These are phyloP conservation scores for Ischnura elegans DNA, from an alignment of 2,888 invertebrate species.

Conservation along the genomic window DNA sequence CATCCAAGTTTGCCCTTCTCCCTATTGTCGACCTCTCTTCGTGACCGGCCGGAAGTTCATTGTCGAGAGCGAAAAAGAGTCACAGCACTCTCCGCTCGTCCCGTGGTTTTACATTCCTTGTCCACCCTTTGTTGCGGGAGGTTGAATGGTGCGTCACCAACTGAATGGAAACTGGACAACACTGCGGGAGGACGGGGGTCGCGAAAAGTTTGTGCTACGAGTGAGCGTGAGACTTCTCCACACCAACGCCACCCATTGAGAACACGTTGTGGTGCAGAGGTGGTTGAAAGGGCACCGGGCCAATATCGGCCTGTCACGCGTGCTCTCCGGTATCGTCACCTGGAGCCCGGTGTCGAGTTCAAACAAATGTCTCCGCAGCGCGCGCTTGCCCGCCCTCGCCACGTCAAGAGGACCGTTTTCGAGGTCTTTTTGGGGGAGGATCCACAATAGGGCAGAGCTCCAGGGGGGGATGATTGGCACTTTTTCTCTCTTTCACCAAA, in stretches of 20 bases:
- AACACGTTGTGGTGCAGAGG: neutral
- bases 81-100: neutral
- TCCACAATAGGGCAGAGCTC: neutral
- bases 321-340: constrained; percentile 32
- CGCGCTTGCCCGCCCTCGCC: constrained; percentile 2
- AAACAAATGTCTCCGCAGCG: constrained; percentile 9
- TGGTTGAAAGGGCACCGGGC: neutral
- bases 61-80: constrained; percentile 14
- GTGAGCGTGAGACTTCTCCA: neutral
- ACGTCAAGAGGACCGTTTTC: neutral
- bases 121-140: neutral
- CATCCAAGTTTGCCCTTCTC: constrained; percentile 36
- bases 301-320: constrained; percentile 39
- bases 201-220: neutral
- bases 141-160: neutral
- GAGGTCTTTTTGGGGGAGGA: neutral
- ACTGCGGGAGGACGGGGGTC: neutral
- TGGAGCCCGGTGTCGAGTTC: constrained; percentile 29
- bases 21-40: neutral
- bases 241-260: constrained; percentile 13
- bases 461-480: constrained; percentile 11
- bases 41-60: constrained; percentile 50
- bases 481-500: neutral
- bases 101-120: neutral
- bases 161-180: neutral